Base-by-base conservation (phyloP, 2,797 vertebrate species). In the Syndactyla subalaris region DNA sequence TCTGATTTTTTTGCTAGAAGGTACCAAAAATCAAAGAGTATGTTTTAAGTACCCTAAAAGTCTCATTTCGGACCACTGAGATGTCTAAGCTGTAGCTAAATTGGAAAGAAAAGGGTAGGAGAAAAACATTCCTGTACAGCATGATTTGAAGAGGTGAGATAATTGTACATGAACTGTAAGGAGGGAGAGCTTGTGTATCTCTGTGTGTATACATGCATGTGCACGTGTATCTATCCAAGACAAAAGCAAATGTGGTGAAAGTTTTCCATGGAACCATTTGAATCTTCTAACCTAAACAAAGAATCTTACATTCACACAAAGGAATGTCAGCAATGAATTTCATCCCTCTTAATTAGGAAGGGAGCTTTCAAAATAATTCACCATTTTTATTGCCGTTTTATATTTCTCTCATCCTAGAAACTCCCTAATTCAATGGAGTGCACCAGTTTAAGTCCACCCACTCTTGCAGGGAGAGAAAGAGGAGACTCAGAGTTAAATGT, bases 201-300 rank as follows among this genome's bases (percentile, higher is more conserved):
- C 2, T 39, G 0, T 29, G 11, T 21, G 13, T 34, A 4, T 19
- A 13, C 3, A 5, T 27, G 27, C 17, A n/a, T 6, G 8, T 27
- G 27, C 15, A 34, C 8, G 8, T 39, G 11, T 9, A 65, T 34
- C 34, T 41, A 59, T 26, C 34, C 13, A 67, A 57, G 18, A 81
- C 7, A 80, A 65, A 85, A 81, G 21, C 4, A 8, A 55, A 24
- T 16, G 43, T 27, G 13, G 6, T 7, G 22, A 34, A 75, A 87
- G 30, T 52, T 63, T 82, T 82, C 58, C 38, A 48, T 19, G 18
- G 8, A 89, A 70, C 7, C 55, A 49, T 73, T 39, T 73, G 10
- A 70, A 59, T 63, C 34, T 85, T 68, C 21, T 38, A 82, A 49
- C 13, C 41, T 63, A 88, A 84, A 87, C 52, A 79, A 24, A 78